Evolutionary conservation across 2,888 invertebrate genomes (phyloP), one percentile per base, ranked within the genome.

Genomic region (Tiliacea aurago): DNA sequence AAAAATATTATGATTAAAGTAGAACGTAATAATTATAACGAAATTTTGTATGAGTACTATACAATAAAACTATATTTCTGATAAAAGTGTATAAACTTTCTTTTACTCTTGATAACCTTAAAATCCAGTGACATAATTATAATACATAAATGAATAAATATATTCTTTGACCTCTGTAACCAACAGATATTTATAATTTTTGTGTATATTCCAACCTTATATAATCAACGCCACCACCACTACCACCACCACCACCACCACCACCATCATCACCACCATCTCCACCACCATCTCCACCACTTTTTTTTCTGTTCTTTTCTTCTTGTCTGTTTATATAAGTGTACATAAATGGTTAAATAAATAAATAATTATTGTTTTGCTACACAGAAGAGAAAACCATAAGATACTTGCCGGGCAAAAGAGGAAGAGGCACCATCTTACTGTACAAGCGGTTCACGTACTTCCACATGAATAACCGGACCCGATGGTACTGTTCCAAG

Each of bases 401-500:
- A 53, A 23, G 2, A 41, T 65, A 18, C 53, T 41, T 65, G 37
- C 51, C 65, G 18, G 51, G 64, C 9, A 49, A 49, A 11, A 51
- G n/a, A 11, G 58, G 58, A 58, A 58, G 20, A 58, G 58, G 58
- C 58, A 58, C 33, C 33, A 58, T 58, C 11, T 11, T 58, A 20
- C 11, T 37, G 2, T 51, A 51, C 51, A 41, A 51, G n/a, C 7
- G 4, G 0, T 65, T 18, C 18, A 65, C 65, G 11, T 65, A 65
- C 6, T 65, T 11, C 37, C 65, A 65, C 10, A 51, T 41, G 51
- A 4, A 18, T 11, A 51, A 6, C 51, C 18, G 18, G 7, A 23
- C 6, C 37, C 41, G 37, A 13, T 65, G 51, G 65, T 65, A 53
- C 11, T 65, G 37, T 41, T 65, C 65, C 2, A 65, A 65, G 65